Evolutionary conservation across 92 coral and sea anemone genomes (phyloP), one percentile per base, ranked within the genome.

Genomic region (Pocillopora grandis): DNA sequence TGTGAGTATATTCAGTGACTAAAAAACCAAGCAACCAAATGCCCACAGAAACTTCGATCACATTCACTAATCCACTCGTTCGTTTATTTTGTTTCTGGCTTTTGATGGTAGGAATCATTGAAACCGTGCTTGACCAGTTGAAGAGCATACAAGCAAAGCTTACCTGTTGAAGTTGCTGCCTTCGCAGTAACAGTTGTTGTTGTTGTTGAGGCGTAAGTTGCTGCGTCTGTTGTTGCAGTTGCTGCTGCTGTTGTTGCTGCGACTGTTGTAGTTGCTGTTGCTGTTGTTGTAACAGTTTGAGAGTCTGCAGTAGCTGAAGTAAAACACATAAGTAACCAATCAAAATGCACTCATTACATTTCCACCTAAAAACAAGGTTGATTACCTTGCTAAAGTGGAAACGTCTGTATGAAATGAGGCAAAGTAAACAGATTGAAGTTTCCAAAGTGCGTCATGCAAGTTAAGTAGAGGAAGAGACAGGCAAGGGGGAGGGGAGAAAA

Each of bases 161-260:
- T 58, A 84, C 88, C 85, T 88, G 91, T 58, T 78, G 80, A 36
- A 84, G 75, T 71, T 88, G 90, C 70, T 80, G 88, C 71, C 76
- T 80, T 64, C 88, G 49, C 27, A 49, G 70, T 76, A 84, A 59
- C 62, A 84, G 10, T 62, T 75, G 87, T 74, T 84, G 87, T 65
- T 83, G 88, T 65, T 83, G 88, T 42, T 84, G 62, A 23, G 55
- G 78, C 16, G 84, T 88, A 19, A 77, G 87, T 57, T 57, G 86
- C 17, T 80, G 78, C 12, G 74, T 76, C 42, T 36, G 89, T 10
- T 66, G 77, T 31, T 73, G 81, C 37, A 62, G 68, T 14, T 81
- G 77, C 49, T 71, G 87, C 14, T 42, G 58, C 14, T 23, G 85
- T 27, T 56, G 85, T 35, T 76, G 74, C 23, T 81, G 84, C 9